A percentile compares a stretch with the other conserved stretches of the same genome.
These are phyloP conservation scores for Struthio camelus DNA, from an alignment of 2,113 vertebrate genomes.

Conservation along the genomic window DNA sequence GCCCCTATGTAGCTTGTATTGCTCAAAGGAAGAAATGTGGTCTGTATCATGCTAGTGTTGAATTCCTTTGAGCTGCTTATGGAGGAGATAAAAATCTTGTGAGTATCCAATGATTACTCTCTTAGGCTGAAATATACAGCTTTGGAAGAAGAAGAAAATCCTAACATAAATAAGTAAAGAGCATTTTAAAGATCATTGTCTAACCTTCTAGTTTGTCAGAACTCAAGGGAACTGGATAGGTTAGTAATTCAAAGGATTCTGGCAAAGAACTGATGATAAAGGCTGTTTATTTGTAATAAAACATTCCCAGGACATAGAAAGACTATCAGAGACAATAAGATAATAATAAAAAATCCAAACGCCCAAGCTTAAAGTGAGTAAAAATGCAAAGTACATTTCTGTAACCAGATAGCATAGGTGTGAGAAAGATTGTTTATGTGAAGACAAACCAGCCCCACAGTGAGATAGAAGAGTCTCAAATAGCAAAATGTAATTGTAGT, in stretches of 20 bases:
- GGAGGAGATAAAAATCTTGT: background rate
- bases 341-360: background rate
- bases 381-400: background rate
- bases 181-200: background rate
- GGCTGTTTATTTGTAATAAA: background rate
- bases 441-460: background rate
- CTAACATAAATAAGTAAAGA: background rate
- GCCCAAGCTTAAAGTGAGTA: background rate
- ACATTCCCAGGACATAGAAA: background rate
- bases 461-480: background rate
- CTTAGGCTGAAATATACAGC: background rate
- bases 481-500: rapidly evolving
- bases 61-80: background rate
- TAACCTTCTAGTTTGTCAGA: background rate
- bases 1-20: background rate
- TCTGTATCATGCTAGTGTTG: background rate
- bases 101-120: background rate
- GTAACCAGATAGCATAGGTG: background rate
- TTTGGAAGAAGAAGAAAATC: background rate
- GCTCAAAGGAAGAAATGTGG: background rate
- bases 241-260: background rate
- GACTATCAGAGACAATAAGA: background rate
- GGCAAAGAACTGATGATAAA: background rate
- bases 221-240: background rate
- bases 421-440: background rate